phyloP scores from a whole-genome alignment of 2,797 vertebrate species.

The Onychomys torridus region DNA sequence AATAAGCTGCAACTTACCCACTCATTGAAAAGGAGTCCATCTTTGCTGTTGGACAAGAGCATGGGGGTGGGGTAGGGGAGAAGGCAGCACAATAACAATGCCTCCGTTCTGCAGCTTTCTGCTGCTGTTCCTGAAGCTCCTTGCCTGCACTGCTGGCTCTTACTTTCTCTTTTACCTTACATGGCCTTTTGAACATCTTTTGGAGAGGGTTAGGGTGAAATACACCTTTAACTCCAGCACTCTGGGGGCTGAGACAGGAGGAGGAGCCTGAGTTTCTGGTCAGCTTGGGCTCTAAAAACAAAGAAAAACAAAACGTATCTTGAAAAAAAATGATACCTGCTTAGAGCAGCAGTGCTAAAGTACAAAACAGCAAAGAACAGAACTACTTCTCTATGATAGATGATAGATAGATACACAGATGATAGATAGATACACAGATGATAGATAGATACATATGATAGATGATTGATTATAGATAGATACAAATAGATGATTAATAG shows the following conservation, averaged over 20 bases:
- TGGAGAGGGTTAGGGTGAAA: neutral
- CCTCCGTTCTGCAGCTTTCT: neutral
- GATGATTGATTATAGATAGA: too few species aligned
- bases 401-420: too few species aligned
- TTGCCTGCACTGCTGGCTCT: neutral
- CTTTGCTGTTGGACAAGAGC: neutral
- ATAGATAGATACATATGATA: too few species aligned
- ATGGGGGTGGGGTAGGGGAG: accelerated
- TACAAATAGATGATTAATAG: too few species aligned
- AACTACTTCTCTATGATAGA: neutral
- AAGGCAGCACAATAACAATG: accelerated
- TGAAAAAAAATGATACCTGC: neutral
- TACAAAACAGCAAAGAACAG: neutral
- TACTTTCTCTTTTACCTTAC: neutral
- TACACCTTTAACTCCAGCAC: neutral
- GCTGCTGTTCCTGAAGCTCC: neutral
- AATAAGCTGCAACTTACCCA: neutral
- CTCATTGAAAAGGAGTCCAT: neutral
- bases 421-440: too few species aligned
- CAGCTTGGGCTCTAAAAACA: neutral
- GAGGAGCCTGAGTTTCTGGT: neutral
- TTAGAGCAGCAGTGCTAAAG: neutral
- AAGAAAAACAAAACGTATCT: neutral
- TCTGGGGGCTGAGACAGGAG: neutral
- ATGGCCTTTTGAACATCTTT: neutral